Percentiles rank a stretch among this genome's conserved stretches.
Conservation (phyloP, 2,113 vertebrate genomes). For the Athene cunicularia region DNA sequence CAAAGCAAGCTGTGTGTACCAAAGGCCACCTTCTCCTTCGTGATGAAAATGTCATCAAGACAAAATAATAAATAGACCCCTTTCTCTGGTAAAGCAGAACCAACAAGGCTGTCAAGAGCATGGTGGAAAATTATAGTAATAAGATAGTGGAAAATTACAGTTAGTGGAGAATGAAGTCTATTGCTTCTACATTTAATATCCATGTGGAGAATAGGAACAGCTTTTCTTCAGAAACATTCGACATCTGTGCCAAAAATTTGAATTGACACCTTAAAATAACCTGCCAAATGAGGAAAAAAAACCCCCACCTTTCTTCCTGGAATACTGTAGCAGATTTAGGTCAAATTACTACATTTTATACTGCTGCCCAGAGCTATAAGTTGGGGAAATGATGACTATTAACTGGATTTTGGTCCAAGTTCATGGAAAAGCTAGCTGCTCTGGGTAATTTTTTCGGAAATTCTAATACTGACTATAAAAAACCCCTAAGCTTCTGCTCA, state of each 20-base stretch:
- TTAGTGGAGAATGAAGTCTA: neutral
- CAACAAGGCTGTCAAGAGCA: neutral
- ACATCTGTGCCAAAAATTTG: neutral
- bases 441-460: neutral
- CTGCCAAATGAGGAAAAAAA: neutral
- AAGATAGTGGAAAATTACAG: neutral
- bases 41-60: neutral
- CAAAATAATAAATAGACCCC: neutral
- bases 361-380: neutral
- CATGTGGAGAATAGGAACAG: neutral
- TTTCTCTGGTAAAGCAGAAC: neutral
- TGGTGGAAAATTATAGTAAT: neutral
- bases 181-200: neutral
- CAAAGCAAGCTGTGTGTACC: neutral
- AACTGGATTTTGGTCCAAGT: neutral
- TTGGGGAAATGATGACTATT: neutral
- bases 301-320: neutral
- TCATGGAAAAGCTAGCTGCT: neutral
- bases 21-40: neutral
- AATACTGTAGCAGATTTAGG: neutral
- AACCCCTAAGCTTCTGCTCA: neutral
- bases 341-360: neutral
- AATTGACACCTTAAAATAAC: conserved; percentile 41
- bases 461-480: neutral
- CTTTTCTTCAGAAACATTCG: neutral